phyloP scores from a whole-genome alignment of 2,797 vertebrate genomes.

The Poecilia picta region DNA sequence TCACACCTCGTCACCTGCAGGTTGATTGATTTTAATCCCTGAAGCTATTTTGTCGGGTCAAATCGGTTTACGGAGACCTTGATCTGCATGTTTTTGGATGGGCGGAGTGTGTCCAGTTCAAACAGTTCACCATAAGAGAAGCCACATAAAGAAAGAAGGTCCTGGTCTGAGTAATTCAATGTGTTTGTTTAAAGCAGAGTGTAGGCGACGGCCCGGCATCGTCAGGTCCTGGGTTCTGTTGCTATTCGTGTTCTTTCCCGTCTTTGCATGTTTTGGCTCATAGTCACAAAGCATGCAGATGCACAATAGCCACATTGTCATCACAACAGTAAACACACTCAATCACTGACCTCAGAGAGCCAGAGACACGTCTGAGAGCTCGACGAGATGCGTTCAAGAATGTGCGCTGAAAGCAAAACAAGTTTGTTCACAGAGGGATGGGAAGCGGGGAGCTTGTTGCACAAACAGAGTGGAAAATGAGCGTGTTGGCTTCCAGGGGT shows the following conservation, averaged over 20 bases:
- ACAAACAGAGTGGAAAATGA: slow-evolving; percentile 47
- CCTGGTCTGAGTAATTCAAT: slow-evolving; percentile 87
- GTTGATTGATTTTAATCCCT: not conserved
- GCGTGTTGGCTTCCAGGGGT: slow-evolving; percentile 23
- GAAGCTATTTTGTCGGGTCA: not conserved
- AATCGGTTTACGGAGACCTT: not conserved
- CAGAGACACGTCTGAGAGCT: slow-evolving; percentile 18
- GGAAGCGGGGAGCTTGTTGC: slow-evolving; percentile 37
- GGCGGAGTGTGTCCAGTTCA: slow-evolving; percentile 62
- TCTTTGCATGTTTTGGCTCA: slow-evolving; percentile 8
- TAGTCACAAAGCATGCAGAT: slow-evolving; percentile 33
- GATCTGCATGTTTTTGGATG: slow-evolving; percentile 50
- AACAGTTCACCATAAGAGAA: slow-evolving; percentile 65
- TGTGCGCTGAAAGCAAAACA: slow-evolving; percentile 37
- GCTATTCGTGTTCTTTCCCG: slow-evolving; percentile 11
- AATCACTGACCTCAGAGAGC: slow-evolving; percentile 31
- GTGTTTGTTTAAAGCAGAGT: slow-evolving; percentile 69
- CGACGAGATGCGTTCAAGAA: slow-evolving; percentile 48
- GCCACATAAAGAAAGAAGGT: slow-evolving; percentile 56
- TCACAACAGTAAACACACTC: slow-evolving; percentile 54
- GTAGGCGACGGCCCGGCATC: slow-evolving; percentile 35
- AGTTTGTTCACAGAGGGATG: slow-evolving; percentile 31
- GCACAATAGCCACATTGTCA: slow-evolving; percentile 41
- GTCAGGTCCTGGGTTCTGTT: slow-evolving; percentile 70
- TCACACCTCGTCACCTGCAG: not conserved